Base-by-base conservation (phyloP, 2,888 invertebrate species). In the Cephus spinipes region DNA sequence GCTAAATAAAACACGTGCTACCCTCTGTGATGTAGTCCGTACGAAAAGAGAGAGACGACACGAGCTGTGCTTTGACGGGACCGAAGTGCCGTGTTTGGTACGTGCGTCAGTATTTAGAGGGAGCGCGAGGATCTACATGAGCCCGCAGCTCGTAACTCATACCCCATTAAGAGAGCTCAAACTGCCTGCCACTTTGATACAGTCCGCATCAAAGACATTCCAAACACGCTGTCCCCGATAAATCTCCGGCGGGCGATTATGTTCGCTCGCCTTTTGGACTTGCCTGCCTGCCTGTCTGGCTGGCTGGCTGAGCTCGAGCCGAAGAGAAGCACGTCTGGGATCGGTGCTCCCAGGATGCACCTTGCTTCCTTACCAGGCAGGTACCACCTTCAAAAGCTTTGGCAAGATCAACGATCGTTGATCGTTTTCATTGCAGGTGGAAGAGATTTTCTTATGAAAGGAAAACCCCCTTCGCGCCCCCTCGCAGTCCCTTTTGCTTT, bases 161-260 rank as follows among this genome's bases (percentile, higher is more conserved):
- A 88, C 87, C 88, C 90, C 90, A 90, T 90, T 91, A 91, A 89
- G 89, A 84, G 86, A 84, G 82, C 86, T 86, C 86, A 84, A 87
- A 88, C 86, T 86, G 87, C 83, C 83, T 85, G 85, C 87, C 85
- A 89, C 90, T 90, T 90, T 90, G 89, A 90, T 90, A 90, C 86
- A 88, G 87, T 87, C 85, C 82, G 81, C 89, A 89, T 90, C 90
- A 90, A 90, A 91, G 90, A 85, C 90, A 90, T 90, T 90, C 90
- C 88, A 83, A 77, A 79, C 80, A 79, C 79, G 79, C 77, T 84
- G 83, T 80, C 83, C 83, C 80, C 87, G 87, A 87, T 89, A 88
- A 87, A 87, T 88, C 88, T 87, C 73, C 69, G 76, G 76, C 71
- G 75, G 74, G 78, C 77, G 79, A 77, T 71, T 71, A 71, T 71